Percentiles rank a stretch among this genome's conserved stretches.
Evolutionary conservation across 2,888 invertebrate genomes (phyloP).

Genomic region (Hirtodrosophila duncani): DNA sequence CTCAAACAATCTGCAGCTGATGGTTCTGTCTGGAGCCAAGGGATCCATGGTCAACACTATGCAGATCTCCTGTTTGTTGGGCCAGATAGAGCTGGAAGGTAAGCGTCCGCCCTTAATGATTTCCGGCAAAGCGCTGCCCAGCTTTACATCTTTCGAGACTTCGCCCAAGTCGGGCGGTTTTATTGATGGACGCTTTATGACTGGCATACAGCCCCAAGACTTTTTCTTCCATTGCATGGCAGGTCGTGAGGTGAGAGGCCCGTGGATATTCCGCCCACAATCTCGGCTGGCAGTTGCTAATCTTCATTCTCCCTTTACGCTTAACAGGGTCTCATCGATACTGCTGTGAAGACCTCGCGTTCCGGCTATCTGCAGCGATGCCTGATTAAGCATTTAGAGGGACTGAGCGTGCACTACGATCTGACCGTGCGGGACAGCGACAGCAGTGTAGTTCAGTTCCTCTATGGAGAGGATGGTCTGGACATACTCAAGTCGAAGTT

Average conservation of each 20-base stretch:
- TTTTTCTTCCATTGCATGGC: conserved; percentile 99
- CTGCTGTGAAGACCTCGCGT: conserved; percentile 99
- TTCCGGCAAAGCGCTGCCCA: conserved; percentile 90
- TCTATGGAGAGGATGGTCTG: conserved; percentile 95
- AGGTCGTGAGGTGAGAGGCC: conserved; percentile 93
- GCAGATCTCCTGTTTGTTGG: conserved; percentile 98
- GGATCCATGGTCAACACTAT: conserved; percentile 98
- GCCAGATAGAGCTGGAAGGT: conserved; percentile 99
- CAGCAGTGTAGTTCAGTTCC: conserved; percentile 92
- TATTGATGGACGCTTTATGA: conserved; percentile 97
- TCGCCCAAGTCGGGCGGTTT: conserved; percentile 97
- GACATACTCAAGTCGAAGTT: conserved; percentile 94
- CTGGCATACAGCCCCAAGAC: conserved; percentile 98
- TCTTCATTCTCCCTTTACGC: neutral
- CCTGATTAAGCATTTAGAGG: conserved; percentile 98
- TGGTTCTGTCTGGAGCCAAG: conserved; percentile 99
- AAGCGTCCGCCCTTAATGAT: conserved; percentile 97
- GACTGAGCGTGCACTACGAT: conserved; percentile 94
- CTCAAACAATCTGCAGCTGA: conserved; percentile 96
- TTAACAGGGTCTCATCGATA: conserved; percentile 94
- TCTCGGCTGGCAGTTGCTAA: neutral
- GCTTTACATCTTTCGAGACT: conserved; percentile 92
- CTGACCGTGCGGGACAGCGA: conserved; percentile 97
- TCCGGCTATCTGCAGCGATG: conserved; percentile 99
- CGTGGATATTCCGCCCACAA: accelerated